These are phyloP conservation scores for Elephantulus edwardii DNA, from an alignment of 2,113 vertebrate genomes.

Conservation along the genomic window DNA sequence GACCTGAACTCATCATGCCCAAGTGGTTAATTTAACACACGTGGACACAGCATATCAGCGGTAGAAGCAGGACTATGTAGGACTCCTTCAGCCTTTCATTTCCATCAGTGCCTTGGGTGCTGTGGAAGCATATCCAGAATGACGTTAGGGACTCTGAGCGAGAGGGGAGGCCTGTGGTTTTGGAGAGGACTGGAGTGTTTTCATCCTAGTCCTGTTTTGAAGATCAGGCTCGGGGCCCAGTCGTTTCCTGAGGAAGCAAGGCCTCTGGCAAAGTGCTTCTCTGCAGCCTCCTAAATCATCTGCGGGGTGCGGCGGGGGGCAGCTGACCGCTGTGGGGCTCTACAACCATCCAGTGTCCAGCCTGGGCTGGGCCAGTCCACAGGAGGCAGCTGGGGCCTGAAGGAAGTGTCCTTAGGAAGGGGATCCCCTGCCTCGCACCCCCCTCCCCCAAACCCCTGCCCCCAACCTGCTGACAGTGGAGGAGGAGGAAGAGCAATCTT, in stretches of 20 bases:
- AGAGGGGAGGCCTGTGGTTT: conserved; percentile 4
- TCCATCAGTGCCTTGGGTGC: background rate
- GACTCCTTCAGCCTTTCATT: background rate
- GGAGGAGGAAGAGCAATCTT: background rate
- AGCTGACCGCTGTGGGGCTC: background rate
- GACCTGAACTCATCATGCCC: background rate
- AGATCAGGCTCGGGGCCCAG: conserved; percentile 70
- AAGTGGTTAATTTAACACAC: background rate
- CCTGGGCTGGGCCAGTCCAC: background rate
- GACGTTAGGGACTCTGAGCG: background rate
- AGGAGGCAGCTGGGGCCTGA: background rate
- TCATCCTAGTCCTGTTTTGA: conserved; percentile 70
- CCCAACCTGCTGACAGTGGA: background rate
- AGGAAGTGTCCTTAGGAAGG: conserved; percentile 5
- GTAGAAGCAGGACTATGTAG: background rate
- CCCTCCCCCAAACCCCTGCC: background rate
- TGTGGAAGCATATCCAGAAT: background rate
- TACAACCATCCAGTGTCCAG: background rate
- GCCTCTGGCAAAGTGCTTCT: conserved; percentile 53
- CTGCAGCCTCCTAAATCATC: conserved; percentile 63
- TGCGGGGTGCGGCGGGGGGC: background rate
- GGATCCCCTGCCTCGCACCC: background rate
- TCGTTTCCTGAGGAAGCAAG: conserved; percentile 69
- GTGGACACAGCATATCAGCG: background rate
- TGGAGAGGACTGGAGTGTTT: conserved; percentile 60